These are phyloP conservation scores for Naso thynnoides DNA, from an alignment of 2,797 vertebrate species.

Conservation along the genomic window DNA sequence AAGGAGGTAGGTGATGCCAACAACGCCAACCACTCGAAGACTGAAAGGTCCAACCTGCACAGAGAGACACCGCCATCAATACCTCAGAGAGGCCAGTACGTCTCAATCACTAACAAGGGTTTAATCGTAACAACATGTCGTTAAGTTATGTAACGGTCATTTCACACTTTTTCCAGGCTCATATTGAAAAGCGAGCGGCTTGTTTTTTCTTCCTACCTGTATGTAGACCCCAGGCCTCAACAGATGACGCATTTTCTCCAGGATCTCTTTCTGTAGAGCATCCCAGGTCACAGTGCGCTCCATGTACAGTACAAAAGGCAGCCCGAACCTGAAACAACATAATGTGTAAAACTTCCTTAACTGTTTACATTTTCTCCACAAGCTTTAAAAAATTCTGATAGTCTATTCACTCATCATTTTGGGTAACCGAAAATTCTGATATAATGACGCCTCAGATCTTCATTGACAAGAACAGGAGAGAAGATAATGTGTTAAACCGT, in stretches of 20 bases:
- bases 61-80: not conserved
- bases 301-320: slow-evolving; percentile 96
- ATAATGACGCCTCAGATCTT: not conserved
- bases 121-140: not conserved
- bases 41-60: slow-evolving; percentile 96
- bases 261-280: slow-evolving; percentile 94
- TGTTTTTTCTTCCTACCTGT: slow-evolving; percentile 86
- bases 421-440: not conserved
- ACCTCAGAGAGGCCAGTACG: not conserved
- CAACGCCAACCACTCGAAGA: slow-evolving; percentile 95
- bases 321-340: slow-evolving; percentile 88
- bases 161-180: not conserved
- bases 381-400: not conserved
- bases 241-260: slow-evolving; percentile 98
- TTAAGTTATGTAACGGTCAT: too few relatives aligned
- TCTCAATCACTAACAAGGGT: not conserved
- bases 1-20: slow-evolving; percentile 97
- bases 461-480: not conserved
- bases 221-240: slow-evolving; percentile 93
- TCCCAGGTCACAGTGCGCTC: slow-evolving; percentile 97
- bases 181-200: not conserved
- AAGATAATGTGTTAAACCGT: not conserved
- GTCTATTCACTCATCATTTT: too few relatives aligned
- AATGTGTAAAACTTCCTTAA: not conserved
- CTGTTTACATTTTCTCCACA: not conserved